phyloP scores from a whole-genome alignment of 1,140 invertebrate genomes.

The Lepidurus couesii region DNA sequence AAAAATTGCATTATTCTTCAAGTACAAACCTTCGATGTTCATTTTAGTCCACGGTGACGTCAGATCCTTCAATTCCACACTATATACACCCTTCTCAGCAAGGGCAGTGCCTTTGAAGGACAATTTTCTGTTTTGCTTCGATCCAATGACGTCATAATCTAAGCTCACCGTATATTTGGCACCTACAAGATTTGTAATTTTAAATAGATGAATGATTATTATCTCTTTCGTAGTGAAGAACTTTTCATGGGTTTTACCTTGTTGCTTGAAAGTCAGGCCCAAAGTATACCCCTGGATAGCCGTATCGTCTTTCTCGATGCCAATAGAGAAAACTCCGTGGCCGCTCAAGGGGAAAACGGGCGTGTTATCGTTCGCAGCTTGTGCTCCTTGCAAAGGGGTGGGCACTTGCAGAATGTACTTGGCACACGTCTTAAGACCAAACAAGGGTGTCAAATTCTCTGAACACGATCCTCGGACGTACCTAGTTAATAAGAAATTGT shows the following conservation, averaged over 20 bases:
- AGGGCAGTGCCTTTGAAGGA: conserved; percentile 45
- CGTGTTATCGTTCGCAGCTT: conserved; percentile 40
- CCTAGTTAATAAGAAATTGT: conserved; percentile 6
- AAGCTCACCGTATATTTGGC: conserved; percentile 51
- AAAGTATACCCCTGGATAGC: conserved; percentile 55
- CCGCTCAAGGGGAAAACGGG: conserved; percentile 59
- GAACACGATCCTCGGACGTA: conserved; percentile 32
- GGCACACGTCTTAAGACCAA: conserved; percentile 65
- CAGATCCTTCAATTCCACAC: conserved; percentile 40
- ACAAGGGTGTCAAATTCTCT: conserved; percentile 47
- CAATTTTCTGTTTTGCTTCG: conserved; percentile 56
- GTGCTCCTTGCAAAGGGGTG: conserved; percentile 16
- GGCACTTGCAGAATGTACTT: conserved; percentile 41
- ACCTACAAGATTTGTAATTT: conserved; percentile 20
- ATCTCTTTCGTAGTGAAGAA: conserved; percentile 21
- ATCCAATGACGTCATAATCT: conserved; percentile 62
- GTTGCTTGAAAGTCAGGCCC: conserved; percentile 42
- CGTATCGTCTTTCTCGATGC: conserved; percentile 58
- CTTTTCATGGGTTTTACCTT: conserved; percentile 33
- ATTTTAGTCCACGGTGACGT: conserved; percentile 55
- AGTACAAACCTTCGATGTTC: conserved; percentile 45
- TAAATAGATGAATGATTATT: background rate
- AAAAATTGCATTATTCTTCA: background rate
- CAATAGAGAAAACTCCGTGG: conserved; percentile 53
- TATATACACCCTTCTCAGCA: background rate